Conservation (phyloP, 2,113 vertebrate genomes). For the Dermatemys mawii region DNA sequence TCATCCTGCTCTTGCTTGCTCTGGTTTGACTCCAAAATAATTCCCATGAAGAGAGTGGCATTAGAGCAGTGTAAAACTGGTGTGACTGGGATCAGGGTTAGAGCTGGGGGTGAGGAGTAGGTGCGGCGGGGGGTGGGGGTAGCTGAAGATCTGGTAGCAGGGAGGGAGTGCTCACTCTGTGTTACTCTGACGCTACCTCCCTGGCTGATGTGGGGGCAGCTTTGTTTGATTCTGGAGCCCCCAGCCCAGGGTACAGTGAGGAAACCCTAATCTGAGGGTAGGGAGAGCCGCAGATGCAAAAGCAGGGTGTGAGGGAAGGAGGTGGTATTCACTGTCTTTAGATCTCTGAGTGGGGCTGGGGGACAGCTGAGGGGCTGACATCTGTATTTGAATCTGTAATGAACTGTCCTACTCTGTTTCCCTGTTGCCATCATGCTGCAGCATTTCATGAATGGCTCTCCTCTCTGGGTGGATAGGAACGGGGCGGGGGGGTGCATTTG, state of each 20-base stretch:
- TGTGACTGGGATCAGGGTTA: not conserved
- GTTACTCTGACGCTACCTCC: not conserved
- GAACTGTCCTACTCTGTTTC: not conserved
- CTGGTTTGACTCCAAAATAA: not conserved
- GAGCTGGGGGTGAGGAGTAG: too few species aligned
- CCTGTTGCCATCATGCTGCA: not conserved
- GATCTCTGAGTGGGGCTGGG: not conserved
- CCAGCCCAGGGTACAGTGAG: not conserved
- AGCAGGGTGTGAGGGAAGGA: not conserved
- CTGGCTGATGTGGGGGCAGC: not conserved
- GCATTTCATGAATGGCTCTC: fast-evolving
- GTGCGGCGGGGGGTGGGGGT: too few species aligned
- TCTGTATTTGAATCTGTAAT: not conserved
- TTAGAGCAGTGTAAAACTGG: not conserved
- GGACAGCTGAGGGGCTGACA: not conserved
- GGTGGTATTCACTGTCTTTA: not conserved
- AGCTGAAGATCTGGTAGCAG: not conserved
- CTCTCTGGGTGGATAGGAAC: not conserved
- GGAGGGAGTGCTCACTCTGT: not conserved
- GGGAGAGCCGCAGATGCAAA: too few species aligned
- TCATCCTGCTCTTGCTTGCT: not conserved
- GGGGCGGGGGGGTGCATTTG: not conserved
- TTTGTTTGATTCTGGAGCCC: not conserved
- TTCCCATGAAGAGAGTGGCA: not conserved
- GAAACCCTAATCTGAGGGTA: not conserved